Evolutionary conservation across 2,888 invertebrate genomes (phyloP).

Genomic region (Torymus tubicola): DNA sequence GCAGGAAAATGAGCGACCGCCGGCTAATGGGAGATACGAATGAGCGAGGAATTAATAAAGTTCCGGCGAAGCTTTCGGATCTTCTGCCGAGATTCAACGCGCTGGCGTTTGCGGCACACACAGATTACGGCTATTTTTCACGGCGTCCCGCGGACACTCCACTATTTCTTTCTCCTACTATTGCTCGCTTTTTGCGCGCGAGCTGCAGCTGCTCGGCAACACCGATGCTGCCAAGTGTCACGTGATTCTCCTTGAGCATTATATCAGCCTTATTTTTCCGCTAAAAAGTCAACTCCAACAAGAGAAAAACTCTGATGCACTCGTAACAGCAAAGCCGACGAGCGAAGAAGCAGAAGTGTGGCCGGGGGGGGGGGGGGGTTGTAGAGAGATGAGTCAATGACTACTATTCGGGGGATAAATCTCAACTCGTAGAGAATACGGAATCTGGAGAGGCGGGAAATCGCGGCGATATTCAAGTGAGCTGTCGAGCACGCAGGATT

Average conservation of each 20-base stretch:
- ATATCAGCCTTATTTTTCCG: constrained; percentile 72
- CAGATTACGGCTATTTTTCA: constrained; percentile 73
- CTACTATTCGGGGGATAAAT: too few relatives aligned
- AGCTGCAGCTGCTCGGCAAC: constrained; percentile 48
- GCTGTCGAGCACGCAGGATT: too few relatives aligned
- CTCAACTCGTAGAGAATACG: too few relatives aligned
- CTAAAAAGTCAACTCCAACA: constrained; percentile 62
- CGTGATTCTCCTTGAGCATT: constrained; percentile 61
- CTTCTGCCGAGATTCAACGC: constrained; percentile 54
- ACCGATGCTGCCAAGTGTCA: constrained; percentile 68
- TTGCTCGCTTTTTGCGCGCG: constrained; percentile 60
- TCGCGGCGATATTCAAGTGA: too few relatives aligned
- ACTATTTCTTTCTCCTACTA: constrained; percentile 66
- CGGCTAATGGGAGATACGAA: too few relatives aligned
- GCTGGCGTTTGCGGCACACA: constrained; percentile 68
- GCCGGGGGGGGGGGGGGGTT: too few relatives aligned
- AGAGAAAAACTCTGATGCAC: constrained; percentile 65
- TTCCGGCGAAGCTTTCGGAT: constrained; percentile 1
- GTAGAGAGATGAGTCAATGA: too few relatives aligned
- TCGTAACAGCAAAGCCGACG: constrained; percentile 63
- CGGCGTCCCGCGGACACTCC: constrained; percentile 64
- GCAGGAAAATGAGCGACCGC: too few relatives aligned
- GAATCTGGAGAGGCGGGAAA: too few relatives aligned
- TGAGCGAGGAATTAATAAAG: constrained; percentile 9
- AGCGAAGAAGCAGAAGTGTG: too few relatives aligned